phyloP scores from a whole-genome alignment of 2,797 vertebrate genomes.

The Vespertilio murinus region DNA sequence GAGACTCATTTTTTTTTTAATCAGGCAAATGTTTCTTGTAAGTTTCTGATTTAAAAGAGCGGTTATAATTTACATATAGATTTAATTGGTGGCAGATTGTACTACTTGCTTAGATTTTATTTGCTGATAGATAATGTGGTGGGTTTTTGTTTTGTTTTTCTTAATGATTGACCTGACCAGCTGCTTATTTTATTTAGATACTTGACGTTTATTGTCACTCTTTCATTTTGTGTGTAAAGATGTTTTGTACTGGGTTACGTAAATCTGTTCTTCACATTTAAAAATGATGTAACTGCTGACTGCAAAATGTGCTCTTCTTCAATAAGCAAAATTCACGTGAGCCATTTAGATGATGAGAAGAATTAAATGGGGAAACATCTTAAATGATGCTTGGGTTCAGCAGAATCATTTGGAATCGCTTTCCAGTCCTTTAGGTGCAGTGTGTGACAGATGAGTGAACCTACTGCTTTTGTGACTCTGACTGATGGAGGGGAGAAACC shows the following conservation, averaged over 20 bases:
- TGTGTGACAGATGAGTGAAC: background rate
- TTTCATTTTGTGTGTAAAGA: conserved; percentile 59
- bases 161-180: background rate
- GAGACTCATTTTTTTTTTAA: background rate
- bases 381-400: background rate
- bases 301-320: conserved; percentile 13
- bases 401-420: background rate
- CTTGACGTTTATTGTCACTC: conserved; percentile 27
- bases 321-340: conserved; percentile 8
- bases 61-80: background rate
- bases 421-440: background rate
- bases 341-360: background rate
- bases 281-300: background rate
- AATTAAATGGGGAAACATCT: conserved; percentile 19
- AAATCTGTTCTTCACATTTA: conserved; percentile 52
- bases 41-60: conserved; percentile 42
- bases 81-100: conserved; percentile 40
- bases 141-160: background rate
- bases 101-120: conserved; percentile 47
- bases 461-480: background rate
- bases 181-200: conserved; percentile 34
- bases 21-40: background rate
- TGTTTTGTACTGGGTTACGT: conserved; percentile 19
- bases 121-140: background rate
- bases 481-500: background rate